Evolutionary conservation across 2,888 invertebrate species (phyloP).

Genomic region (Zelleria hepariella): DNA sequence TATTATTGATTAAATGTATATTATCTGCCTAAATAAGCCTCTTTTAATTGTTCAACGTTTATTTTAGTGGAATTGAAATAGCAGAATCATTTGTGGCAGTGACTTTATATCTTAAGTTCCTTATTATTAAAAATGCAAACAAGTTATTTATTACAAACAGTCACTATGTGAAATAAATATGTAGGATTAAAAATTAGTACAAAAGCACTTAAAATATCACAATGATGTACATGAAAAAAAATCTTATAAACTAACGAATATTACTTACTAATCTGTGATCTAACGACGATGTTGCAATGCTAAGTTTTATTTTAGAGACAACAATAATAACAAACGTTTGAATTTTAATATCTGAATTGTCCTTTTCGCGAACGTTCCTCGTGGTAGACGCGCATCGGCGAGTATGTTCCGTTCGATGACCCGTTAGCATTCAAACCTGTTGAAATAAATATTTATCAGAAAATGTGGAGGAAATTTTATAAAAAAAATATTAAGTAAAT

Average conservation of each 20-base stretch:
- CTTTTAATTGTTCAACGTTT: not conserved
- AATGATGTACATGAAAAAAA: conserved; percentile 31
- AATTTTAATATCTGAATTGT: conserved; percentile 81
- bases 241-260: no score
- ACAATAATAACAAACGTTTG: not conserved
- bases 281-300: conserved; percentile 4
- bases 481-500: no score
- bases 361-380: conserved; percentile 85
- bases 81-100: conserved; percentile 12
- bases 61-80: no score
- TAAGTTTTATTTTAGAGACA: no score
- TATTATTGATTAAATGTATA: conserved; percentile 1
- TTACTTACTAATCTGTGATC: no score
- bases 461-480: no score
- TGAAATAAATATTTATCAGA: conserved; percentile 26
- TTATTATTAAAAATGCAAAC: conserved; percentile 34
- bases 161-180: conserved; percentile 20
- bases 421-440: conserved; percentile 75
- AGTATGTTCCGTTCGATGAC: conserved; percentile 78
- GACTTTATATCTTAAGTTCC: conserved; percentile 18
- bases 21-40: not conserved
- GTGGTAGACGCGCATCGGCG: conserved; percentile 85
- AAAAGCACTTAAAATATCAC: conserved; percentile 53
- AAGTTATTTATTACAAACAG: conserved; percentile 10
- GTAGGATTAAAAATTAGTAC: conserved; percentile 28